phyloP scores from a whole-genome alignment of 2,888 invertebrate species.

The Drosophila hamatofila region DNA sequence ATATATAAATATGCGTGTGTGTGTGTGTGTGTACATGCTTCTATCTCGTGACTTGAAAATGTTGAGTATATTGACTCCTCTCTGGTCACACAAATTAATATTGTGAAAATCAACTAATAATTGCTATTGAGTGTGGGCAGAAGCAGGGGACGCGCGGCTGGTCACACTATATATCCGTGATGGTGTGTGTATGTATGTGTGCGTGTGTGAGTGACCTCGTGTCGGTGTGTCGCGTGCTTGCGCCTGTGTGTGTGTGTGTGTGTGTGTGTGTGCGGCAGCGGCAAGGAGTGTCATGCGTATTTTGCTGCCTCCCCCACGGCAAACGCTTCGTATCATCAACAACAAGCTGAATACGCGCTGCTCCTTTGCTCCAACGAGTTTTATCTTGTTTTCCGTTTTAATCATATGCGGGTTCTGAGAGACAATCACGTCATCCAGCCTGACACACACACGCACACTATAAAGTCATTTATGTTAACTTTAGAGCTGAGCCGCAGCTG shows the following conservation, averaged over 20 bases:
- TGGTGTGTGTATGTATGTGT: constrained; percentile 22
- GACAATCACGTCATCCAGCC: constrained; percentile 79
- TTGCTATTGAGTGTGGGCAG: constrained; percentile 43
- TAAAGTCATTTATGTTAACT: constrained; percentile 73
- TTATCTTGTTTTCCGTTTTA: constrained; percentile 81
- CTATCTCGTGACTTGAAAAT: constrained; percentile 68
- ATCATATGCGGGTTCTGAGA: constrained; percentile 76
- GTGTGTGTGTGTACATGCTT: constrained; percentile 17
- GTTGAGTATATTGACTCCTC: constrained; percentile 64
- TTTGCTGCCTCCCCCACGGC: constrained; percentile 43
- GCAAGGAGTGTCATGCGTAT: constrained; percentile 80
- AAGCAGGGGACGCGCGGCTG: constrained; percentile 37
- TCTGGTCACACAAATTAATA: constrained; percentile 62
- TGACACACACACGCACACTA: constrained; percentile 54
- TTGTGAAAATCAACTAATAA: constrained; percentile 73
- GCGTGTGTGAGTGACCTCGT: constrained; percentile 75
- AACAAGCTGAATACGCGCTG: constrained; percentile 54
- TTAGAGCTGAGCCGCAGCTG: constrained; percentile 57
- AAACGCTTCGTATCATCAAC: constrained; percentile 42
- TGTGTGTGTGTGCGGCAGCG: constrained; percentile 62
- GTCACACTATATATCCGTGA: constrained; percentile 11
- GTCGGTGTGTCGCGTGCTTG: constrained; percentile 73
- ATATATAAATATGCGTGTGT: no score
- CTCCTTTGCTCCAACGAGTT: constrained; percentile 75
- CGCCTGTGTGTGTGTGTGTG: constrained; percentile 32